Percentiles rank a stretch among this genome's conserved stretches.
These are phyloP conservation scores for Calidris pugnax DNA, from an alignment of 2,113 vertebrate genomes.

Conservation along the genomic window DNA sequence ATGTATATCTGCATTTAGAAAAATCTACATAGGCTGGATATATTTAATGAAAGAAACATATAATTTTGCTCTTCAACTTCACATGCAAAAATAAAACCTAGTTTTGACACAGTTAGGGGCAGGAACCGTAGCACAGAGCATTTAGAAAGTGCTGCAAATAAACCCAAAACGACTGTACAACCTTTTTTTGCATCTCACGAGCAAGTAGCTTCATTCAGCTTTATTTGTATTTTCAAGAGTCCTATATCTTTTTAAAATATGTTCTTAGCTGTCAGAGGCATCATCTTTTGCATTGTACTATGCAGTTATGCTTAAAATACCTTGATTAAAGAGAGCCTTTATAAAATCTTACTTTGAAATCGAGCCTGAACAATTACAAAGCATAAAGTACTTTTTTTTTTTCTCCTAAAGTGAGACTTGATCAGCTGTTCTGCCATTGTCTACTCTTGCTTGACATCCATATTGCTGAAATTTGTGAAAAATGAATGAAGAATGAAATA, in stretches of 20 bases:
- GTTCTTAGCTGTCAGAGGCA: neutral
- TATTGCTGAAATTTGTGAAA: neutral
- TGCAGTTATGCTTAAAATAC: neutral
- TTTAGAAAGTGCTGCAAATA: conserved; percentile 23
- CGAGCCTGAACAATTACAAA: neutral
- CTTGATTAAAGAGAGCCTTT: conserved; percentile 11
- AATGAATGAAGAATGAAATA: neutral
- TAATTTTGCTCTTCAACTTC: neutral
- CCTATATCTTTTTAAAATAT: neutral
- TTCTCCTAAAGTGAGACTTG: neutral
- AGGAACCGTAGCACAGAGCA: neutral
- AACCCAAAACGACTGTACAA: neutral
- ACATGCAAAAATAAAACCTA: neutral
- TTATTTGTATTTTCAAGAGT: conserved; percentile 6
- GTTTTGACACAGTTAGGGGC: neutral
- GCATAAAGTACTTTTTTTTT: neutral
- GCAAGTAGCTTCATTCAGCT: neutral
- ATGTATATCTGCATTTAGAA: neutral
- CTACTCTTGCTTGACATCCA: neutral
- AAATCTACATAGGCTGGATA: neutral
- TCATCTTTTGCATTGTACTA: neutral
- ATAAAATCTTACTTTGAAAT: conserved; percentile 36
- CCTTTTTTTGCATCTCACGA: neutral
- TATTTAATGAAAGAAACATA: neutral
- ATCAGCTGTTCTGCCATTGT: neutral